Evolutionary conservation across 2,888 invertebrate species (phyloP), one percentile per base, ranked within the genome.

Genomic region (Gasteruption jaculator): DNA sequence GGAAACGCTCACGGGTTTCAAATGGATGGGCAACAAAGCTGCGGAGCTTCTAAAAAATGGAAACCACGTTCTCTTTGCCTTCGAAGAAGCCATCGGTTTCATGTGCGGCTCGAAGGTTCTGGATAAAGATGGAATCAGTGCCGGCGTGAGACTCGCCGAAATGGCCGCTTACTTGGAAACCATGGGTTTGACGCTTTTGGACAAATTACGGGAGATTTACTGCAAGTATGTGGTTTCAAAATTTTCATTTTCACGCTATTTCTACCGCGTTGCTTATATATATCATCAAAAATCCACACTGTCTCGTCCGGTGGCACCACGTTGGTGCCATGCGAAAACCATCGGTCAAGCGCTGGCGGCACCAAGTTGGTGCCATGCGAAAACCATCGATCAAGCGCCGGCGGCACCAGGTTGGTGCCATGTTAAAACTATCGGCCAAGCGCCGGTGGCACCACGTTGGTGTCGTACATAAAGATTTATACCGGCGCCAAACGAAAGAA

Each of bases 81-180:
- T 89, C 71, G 99, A 99, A 68, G 99, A 99, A 73, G 96, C 97
- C 1, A 96, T 99, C 63, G 99, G 96, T 0, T 97, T 90, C 66
- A 96, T 99, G 96, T 89, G 90, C 63, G 86, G 87, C n/a, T 77
- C 81, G 3, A 74, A 74, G 4, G 92, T 96, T 4, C 75, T 94
- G 3, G 99, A 99, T 68, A 99, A 99, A 67, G 99, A 99, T 72
- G 99, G 99, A 0, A 80, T 99, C 2, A 86, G 86, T 22, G 95
- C 96, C 0, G 91, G 91, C 0, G 84, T 85, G 11, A 80, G 85
- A 37, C 72, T 86, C 39, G 85, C 87, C 5, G 87, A 91, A 58
- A 74, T 92, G 75, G 79, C 82, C 3, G 77, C 81, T 0, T 83
- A 83, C 63, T 73, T 97, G 4, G 76, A 81, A 58, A 65, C 72